A percentile compares a stretch with the other conserved stretches of the same genome.
These are phyloP conservation scores for Blennius ocellaris DNA, from an alignment of 2,113 vertebrate species.

Conservation along the genomic window DNA sequence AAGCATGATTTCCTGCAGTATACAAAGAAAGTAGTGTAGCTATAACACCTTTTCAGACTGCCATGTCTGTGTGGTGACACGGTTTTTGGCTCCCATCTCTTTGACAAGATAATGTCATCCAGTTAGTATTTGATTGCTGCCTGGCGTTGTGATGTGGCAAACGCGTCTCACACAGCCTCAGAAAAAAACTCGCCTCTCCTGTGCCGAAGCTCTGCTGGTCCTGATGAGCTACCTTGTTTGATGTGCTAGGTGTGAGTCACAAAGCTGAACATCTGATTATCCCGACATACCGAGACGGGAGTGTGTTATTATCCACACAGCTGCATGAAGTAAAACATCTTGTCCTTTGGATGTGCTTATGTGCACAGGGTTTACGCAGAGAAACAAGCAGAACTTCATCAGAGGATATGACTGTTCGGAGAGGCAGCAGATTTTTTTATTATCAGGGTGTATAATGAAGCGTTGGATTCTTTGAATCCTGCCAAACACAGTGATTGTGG, in stretches of 20 bases:
- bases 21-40: neutral
- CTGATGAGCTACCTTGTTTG: slow-evolving; percentile 1
- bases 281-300: slow-evolving; percentile 31
- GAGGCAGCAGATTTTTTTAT: slow-evolving; percentile 9
- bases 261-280: slow-evolving; percentile 47
- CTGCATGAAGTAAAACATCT: slow-evolving; percentile 15
- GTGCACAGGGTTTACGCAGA: neutral
- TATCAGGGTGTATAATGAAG: slow-evolving; percentile 13
- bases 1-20: neutral
- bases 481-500: slow-evolving; percentile 42
- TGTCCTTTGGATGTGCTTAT: slow-evolving; percentile 6
- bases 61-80: slow-evolving; percentile 24
- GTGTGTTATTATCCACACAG: slow-evolving; percentile 44
- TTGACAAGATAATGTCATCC: slow-evolving; percentile 53
- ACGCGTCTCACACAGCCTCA: slow-evolving; percentile 12
- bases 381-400: neutral
- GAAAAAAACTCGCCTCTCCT: slow-evolving; percentile 28
- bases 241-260: slow-evolving; percentile 35
- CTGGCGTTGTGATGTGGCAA: slow-evolving; percentile 22
- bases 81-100: slow-evolving; percentile 52
- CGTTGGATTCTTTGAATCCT: slow-evolving; percentile 36
- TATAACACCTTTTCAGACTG: slow-evolving; percentile 14
- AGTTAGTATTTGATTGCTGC: slow-evolving; percentile 40
- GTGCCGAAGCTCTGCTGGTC: slow-evolving; percentile 8
- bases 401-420: slow-evolving; percentile 2